phyloP scores from a whole-genome alignment of 2,113 vertebrate species.

The Megaleporinus macrocephalus region DNA sequence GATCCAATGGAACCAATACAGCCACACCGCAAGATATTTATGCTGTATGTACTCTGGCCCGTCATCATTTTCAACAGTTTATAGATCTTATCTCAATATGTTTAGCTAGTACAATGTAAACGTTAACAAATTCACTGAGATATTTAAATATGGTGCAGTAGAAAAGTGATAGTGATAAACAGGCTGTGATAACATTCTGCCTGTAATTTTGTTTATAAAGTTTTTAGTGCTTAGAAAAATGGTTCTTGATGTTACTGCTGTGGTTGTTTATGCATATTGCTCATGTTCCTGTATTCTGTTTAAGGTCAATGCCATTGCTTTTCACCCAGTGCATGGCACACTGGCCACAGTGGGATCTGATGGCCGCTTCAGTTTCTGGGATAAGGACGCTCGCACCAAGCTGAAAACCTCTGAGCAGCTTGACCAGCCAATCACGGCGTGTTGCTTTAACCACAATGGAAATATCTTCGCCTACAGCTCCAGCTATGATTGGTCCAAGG shows the following conservation, averaged over 20 bases:
- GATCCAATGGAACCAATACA: constrained; percentile 98
- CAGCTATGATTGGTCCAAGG: constrained; percentile 99
- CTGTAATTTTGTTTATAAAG: too few species aligned
- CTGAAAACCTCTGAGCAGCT: constrained; percentile 97
- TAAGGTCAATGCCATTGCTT: constrained; percentile 96
- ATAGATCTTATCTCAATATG: too few species aligned
- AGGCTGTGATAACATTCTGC: too few species aligned
- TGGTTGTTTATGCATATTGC: neutral
- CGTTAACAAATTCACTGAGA: too few species aligned
- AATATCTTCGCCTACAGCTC: constrained; percentile 98
- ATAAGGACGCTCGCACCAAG: constrained; percentile 98
- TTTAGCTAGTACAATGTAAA: too few species aligned
- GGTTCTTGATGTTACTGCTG: neutral
- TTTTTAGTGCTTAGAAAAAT: neutral
- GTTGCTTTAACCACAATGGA: constrained; percentile 96
- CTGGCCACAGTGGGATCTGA: constrained; percentile 96
- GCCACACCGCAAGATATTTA: constrained; percentile 98
- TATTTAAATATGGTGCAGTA: too few species aligned
- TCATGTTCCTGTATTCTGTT: neutral
- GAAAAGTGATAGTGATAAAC: too few species aligned
- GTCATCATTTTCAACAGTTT: too few species aligned
- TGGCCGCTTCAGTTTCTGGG: constrained; percentile 98
- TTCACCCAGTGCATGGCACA: constrained; percentile 96
- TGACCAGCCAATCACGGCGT: constrained; percentile 95
- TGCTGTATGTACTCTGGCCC: constrained; percentile 80